Base-by-base conservation (phyloP, 2,888 invertebrate species). In the Cyrtodaria siliqua region DNA sequence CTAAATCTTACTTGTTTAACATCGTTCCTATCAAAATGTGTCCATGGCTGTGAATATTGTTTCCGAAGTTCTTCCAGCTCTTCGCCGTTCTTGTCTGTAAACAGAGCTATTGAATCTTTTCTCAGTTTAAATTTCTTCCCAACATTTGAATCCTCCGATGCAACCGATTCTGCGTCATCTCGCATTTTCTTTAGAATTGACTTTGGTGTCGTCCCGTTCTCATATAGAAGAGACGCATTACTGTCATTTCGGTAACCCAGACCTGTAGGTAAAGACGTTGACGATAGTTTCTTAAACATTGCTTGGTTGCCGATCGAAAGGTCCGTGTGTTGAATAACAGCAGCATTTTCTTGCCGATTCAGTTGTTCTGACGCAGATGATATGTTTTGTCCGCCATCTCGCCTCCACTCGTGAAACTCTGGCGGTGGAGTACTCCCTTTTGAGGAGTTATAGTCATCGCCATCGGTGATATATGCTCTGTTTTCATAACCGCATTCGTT, bases 71-170 rank as follows among this genome's bases (percentile, higher is more conserved):
- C 74, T 20, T 69, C 59, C 44, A 79, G 26, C 14, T 68, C 79
- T 3, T 79, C 73, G 9, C 79, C 82, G 42, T 86, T 64, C 53
- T 84, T 83, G 60, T 83, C 83, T 47, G 79, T 82, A 56, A 86
- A 86, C 33, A 89, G 53, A 2, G 87, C 88, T 18, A 88, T 84
- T 0, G 89, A 89, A 57, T 89, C 87, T 49, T 85, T 85, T 44
- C 86, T 70, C 0, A 89, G 71, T 59, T 86, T 85, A 12, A 85
- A 79, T 6, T 81, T 60, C 57, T 56, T 70, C n/a, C 38, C 67
- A 16, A 26, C 47, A 14, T 56, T 24, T 38, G 61, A 78, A 9
- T 44, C 66, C 24, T 62, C 60, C 3, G 81, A 80, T 9, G 53
- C 62, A 26, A 79, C 26, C 2, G 84, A 83, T n/a, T 80, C 84